These are phyloP conservation scores for Lacerta bilineata DNA, from an alignment of 2,797 vertebrate species.

Conservation along the genomic window DNA sequence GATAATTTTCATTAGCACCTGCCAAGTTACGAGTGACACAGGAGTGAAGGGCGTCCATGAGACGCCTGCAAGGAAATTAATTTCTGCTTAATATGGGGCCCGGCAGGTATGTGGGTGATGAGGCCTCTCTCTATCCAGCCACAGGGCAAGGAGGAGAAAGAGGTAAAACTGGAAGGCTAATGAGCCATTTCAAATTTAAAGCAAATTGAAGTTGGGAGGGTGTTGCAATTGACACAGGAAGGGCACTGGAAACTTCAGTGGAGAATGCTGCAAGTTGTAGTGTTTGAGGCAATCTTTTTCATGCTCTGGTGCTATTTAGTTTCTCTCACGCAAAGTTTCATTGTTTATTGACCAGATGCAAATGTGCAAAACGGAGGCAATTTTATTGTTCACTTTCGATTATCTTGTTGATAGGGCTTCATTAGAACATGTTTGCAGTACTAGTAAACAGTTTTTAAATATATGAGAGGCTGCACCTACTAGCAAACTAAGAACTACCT, in stretches of 20 bases:
- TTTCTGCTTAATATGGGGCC: slow-evolving; percentile 2
- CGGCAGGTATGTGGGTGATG: neutral
- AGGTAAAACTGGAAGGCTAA: neutral
- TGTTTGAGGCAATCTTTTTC: too few species aligned
- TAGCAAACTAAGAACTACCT: too few species aligned
- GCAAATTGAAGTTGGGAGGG: neutral
- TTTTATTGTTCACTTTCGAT: neutral
- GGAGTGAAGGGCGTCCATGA: neutral
- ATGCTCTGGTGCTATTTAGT: neutral
- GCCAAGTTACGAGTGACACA: neutral
- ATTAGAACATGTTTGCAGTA: too few species aligned
- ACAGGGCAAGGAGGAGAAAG: neutral
- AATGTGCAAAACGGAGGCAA: neutral
- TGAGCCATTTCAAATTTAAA: neutral
- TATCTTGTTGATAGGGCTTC: too few species aligned
- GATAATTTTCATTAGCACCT: neutral
- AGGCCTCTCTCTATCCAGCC: neutral
- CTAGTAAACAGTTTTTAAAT: too few species aligned
- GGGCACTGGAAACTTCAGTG: neutral
- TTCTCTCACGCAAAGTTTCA: too few species aligned
- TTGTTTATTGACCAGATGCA: neutral
- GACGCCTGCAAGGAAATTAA: slow-evolving; percentile 28
- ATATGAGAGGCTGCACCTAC: too few species aligned
- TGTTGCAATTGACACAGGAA: neutral
- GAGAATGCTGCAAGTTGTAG: neutral